phyloP scores from a whole-genome alignment of 2,888 invertebrate genomes.

The Apamea anceps region DNA sequence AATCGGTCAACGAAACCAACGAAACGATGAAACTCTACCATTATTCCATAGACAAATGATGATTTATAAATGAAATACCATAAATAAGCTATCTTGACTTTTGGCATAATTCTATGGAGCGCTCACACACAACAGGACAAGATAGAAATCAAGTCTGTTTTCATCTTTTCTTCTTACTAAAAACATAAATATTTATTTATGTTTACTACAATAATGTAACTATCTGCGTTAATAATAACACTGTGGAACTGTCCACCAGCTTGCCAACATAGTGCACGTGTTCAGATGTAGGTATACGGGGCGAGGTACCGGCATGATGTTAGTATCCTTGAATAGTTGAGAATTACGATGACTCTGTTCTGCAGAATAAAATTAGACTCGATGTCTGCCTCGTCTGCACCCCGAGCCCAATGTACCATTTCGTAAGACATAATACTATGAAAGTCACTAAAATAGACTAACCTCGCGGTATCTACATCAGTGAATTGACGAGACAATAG shows the following conservation, averaged over 20 bases:
- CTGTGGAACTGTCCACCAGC: background rate
- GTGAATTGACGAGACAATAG: too few relatives aligned
- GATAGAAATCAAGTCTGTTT: background rate
- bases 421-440: too few relatives aligned
- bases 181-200: background rate
- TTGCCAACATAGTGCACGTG: too few relatives aligned
- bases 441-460: too few relatives aligned
- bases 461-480: too few relatives aligned
- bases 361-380: too few relatives aligned
- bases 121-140: background rate
- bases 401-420: too few relatives aligned
- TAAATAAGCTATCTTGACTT: constrained; percentile 17
- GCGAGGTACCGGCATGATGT: too few relatives aligned
- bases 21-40: constrained; percentile 85
- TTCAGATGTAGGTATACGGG: too few relatives aligned
- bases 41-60: constrained; percentile 73
- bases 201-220: background rate
- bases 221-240: background rate
- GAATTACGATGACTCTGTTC: too few relatives aligned
- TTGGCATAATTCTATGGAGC: background rate
- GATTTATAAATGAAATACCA: constrained; percentile 29
- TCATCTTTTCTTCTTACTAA: background rate
- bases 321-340: too few relatives aligned
- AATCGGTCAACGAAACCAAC: constrained; percentile 85
- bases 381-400: too few relatives aligned